A percentile compares a stretch with the other conserved stretches of the same genome.
Conservation (phyloP, 2,113 vertebrate species). For the Thalassoma bifasciatum region DNA sequence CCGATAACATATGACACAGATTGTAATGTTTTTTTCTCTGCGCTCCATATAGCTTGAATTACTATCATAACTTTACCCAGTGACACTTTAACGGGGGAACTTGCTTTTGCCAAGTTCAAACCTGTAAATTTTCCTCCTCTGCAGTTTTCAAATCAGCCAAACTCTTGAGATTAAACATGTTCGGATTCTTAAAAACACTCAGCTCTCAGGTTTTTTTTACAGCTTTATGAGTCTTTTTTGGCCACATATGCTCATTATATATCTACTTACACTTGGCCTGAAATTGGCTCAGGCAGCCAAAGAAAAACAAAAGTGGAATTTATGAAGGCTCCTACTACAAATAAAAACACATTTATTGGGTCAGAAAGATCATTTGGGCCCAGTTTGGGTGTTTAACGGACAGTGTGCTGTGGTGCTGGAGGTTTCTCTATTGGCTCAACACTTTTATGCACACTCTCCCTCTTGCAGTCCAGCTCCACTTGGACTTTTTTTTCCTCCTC, state of each 20-base stretch:
- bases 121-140: neutral
- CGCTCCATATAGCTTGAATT: no score
- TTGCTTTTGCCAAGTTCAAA: neutral
- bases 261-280: slow-evolving; percentile 17
- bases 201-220: slow-evolving; percentile 11
- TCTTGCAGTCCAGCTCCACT: slow-evolving; percentile 1
- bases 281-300: slow-evolving; percentile 1
- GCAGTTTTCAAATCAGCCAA: neutral
- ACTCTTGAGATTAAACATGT: neutral
- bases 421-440: slow-evolving; percentile 36
- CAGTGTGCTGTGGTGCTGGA: neutral
- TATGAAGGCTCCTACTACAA: slow-evolving; percentile 8
- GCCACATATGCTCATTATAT: neutral
- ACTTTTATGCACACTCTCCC: neutral
- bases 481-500: slow-evolving; percentile 1
- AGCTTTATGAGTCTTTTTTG: neutral
- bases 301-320: slow-evolving; percentile 28
- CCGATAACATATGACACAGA: no score
- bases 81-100: neutral
- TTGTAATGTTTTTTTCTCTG: no score
- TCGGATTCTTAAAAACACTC: neutral
- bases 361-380: slow-evolving; percentile 9
- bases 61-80: no score
- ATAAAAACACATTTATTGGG: slow-evolving; percentile 35
- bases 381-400: slow-evolving; percentile 34